Base-by-base conservation (phyloP, 2,888 invertebrate genomes). In the Lamellibrachia satsuma region DNA sequence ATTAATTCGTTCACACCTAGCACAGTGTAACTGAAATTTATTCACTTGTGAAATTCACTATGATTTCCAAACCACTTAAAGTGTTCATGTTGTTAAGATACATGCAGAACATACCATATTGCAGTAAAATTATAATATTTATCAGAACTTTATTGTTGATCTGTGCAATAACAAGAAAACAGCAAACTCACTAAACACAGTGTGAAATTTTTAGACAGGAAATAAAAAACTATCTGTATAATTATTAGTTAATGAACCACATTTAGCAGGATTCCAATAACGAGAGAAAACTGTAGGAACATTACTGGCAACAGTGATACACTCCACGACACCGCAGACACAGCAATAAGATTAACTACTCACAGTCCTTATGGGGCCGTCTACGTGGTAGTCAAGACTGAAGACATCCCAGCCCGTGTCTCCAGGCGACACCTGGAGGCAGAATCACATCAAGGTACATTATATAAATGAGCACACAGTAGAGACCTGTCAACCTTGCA, bases 351-450 rank as follows among this genome's bases (percentile, higher is more conserved):
- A 75, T 75, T 22, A 75, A 93, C 51, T 52, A 95, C 96, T 95
- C 97, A 98, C 98, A 75, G 98, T 98, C 95, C 98, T 98, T 93
- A 99, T 98, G 15, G 98, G 98, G 0, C 98, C 98, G 96, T 98
- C 98, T 15, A 98, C 98, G 95, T 98, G 98, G 96, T 99, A 99
- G 96, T 98, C 98, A 91, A 99, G 97, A 95, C 98, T 98, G 97
- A 98, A 98, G 92, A 98, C 98, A 96, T 99, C 98, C 98, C 98
- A 98, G 4, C 98, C 98, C 93, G 97, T 97, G 96, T 98, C 98
- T 92, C 98, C 98, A 92, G 97, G 97, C 1, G 96, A 96, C 9
- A 96, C 95, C 96, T 96, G 92, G 0, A 92, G 91, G 92, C 39
- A 52, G 57, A 90, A 91, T 22, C 27, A 93, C 55, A 90, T 15